Evolutionary conservation across 2,797 vertebrate species (phyloP).

Genomic region (Cyprinella venusta): DNA sequence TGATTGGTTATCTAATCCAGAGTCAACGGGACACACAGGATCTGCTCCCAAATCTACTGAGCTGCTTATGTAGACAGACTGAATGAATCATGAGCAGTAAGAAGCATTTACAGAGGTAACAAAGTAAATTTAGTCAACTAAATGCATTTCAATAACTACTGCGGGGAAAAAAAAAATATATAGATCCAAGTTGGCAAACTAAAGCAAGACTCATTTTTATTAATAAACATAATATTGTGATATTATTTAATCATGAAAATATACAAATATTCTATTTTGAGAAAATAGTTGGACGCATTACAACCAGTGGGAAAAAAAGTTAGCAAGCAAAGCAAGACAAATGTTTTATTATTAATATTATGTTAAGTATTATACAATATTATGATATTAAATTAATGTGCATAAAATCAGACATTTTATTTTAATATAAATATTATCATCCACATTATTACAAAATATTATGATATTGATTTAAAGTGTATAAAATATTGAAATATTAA

Average conservation of each 20-base stretch:
- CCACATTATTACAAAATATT: neutral
- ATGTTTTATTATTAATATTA: neutral
- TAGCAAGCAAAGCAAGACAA: neutral
- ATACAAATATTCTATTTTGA: neutral
- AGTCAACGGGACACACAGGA: slow-evolving; percentile 1
- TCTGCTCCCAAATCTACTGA: neutral
- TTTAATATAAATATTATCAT: neutral
- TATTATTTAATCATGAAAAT: neutral
- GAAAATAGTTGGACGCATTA: neutral
- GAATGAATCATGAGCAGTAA: neutral
- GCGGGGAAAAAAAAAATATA: fast-evolving
- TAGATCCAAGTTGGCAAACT: neutral
- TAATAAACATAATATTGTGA: neutral
- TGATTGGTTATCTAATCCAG: slow-evolving; percentile 29
- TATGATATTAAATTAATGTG: neutral
- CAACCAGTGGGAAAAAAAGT: neutral
- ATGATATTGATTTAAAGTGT: neutral
- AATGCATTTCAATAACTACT: no score
- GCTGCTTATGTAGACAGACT: neutral
- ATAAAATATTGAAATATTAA: neutral
- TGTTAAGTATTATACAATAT: neutral
- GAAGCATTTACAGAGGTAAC: neutral
- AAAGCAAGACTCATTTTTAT: neutral
- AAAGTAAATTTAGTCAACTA: neutral
- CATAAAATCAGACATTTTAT: neutral